phyloP scores from a whole-genome alignment of 2,113 vertebrate genomes.

The Microcebus jonahi region DNA sequence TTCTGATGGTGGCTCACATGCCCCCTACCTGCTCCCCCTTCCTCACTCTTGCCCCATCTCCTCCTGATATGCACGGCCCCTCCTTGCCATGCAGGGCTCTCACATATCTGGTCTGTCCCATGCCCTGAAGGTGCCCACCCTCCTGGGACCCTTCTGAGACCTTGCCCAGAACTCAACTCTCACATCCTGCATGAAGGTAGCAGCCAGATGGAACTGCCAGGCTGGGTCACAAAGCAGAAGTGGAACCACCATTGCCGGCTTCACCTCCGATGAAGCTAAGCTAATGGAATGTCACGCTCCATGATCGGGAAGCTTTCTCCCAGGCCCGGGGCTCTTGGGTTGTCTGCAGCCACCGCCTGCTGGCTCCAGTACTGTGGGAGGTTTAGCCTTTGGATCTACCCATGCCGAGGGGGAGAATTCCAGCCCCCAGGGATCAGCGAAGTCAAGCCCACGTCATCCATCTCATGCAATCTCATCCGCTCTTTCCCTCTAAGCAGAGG shows the following conservation, averaged over 20 bases:
- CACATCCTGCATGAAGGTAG: too few relatives aligned
- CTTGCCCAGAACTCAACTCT: background rate
- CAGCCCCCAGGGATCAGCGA: background rate
- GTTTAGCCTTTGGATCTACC: background rate
- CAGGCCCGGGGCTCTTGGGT: background rate
- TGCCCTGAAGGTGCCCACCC: rapidly evolving
- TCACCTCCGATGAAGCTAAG: background rate
- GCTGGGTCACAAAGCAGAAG: background rate
- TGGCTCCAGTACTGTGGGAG: background rate
- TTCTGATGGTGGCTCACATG: rapidly evolving
- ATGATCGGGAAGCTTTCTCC: background rate
- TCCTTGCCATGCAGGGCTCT: too few relatives aligned
- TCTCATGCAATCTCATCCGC: background rate
- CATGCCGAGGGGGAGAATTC: slow-evolving; percentile 36
- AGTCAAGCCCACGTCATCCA: background rate
- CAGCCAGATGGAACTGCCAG: background rate
- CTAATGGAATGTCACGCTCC: slow-evolving; percentile 14
- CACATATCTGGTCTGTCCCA: rapidly evolving
- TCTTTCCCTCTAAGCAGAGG: background rate
- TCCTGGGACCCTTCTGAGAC: background rate
- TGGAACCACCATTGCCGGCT: background rate
- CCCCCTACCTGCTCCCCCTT: rapidly evolving
- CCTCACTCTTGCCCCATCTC: background rate
- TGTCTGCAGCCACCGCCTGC: background rate
- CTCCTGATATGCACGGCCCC: background rate